Base-by-base conservation (phyloP, 2,888 invertebrate species). In the Willowsia nigromaculata region DNA sequence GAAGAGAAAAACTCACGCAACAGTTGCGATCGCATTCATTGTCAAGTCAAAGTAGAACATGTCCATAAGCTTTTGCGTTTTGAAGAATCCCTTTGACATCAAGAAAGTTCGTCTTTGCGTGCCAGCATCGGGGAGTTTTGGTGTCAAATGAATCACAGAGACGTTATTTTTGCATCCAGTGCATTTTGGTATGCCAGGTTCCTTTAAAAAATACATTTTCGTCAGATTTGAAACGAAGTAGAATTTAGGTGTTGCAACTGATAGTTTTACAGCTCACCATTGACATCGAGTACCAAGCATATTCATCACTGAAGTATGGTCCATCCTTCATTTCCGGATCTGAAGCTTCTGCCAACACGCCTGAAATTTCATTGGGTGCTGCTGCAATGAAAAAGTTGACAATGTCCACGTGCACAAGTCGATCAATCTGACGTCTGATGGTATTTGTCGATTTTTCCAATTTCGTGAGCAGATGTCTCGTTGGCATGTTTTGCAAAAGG, bases 381-480 rank as follows among this genome's bases (percentile, higher is more conserved):
- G 97, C 97, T 78, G 98, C 94, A 11, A 98, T 95, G 94, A 99
- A 98, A 93, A 97, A 98, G 93, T 98, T 98, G 30, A 97, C 97
- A 59, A 98, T 97, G 93, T 98, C 98, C 93, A 98, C 94, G 93
- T 97, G 96, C 27, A 97, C 94, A 85, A 97, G 94, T 93, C 96
- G 95, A 88, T 95, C 95, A 91, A 98, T 94, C 93, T 97, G 97
- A 0, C 95, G 95, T 92, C 95, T 95, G 74, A 96, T 95, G 9
- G 94, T 85, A 11, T 78, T 85, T 7, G 92, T 96, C 3, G 15
- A 33, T 95, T 88, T 95, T 4, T 92, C 91, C 76, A 94, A 96
- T 81, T 92, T 92, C 15, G 93, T 92, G 90, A 98, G 98, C 0
- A 98, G 96, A 94, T 98, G 98, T 11, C 98, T 95, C 0, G 98